phyloP scores from a whole-genome alignment of 2,797 vertebrate species.

The Arremon aurantiirostris region DNA sequence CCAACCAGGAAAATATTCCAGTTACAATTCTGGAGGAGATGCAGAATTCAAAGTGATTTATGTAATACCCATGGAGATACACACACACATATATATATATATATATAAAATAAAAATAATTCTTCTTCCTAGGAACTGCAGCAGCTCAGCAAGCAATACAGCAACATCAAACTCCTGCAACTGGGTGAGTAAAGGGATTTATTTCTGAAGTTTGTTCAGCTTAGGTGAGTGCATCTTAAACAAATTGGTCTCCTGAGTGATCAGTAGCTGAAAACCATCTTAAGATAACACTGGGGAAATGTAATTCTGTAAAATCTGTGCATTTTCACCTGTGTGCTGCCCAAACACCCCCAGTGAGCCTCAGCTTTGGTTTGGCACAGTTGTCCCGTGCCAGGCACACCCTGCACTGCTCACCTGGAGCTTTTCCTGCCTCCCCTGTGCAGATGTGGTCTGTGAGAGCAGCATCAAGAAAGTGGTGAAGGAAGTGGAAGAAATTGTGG shows the following conservation, averaged over 20 bases:
- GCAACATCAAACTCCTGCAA: conserved; percentile 52
- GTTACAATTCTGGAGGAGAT: not conserved
- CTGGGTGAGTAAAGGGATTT: conserved; percentile 47
- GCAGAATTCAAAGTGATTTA: not conserved
- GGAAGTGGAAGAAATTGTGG: conserved; percentile 74
- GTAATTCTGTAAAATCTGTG: not conserved
- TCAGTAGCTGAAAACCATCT: not conserved
- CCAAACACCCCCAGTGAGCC: fast-evolving
- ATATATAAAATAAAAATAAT: not conserved
- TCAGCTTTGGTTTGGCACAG: not conserved
- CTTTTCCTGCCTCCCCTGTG: not conserved
- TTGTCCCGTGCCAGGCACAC: fast-evolving
- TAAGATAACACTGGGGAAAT: not conserved
- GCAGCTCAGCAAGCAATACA: conserved; percentile 63
- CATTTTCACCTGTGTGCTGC: not conserved
- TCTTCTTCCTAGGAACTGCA: conserved; percentile 53
- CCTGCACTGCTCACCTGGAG: not conserved
- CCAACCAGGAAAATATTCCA: not conserved
- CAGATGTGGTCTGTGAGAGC: conserved; percentile 78
- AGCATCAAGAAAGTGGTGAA: conserved; percentile 77
- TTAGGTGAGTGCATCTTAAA: not conserved
- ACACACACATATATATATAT: fast-evolving
- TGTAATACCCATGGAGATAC: not conserved
- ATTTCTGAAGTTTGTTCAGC: not conserved
- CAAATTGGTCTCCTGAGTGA: not conserved